A percentile compares a stretch with the other conserved stretches of the same genome.
Evolutionary conservation across 2,113 vertebrate species (phyloP).

Genomic region (Bungarus multicinctus): DNA sequence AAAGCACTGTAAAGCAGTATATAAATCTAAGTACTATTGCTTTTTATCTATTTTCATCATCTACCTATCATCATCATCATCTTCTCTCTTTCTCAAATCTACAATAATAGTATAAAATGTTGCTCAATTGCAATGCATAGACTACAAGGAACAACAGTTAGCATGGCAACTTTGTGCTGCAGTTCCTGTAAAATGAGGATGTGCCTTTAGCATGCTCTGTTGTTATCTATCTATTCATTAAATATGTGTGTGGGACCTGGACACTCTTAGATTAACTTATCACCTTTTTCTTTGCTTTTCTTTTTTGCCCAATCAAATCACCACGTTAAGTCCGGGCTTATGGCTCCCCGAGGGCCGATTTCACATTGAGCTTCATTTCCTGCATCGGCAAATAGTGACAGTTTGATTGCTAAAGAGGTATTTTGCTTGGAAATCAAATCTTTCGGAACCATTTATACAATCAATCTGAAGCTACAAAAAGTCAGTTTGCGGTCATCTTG

Average conservation of each 20-base stretch:
- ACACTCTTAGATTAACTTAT: constrained; percentile 8
- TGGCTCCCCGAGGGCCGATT: background rate
- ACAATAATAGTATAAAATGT: background rate
- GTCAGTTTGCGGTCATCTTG: background rate
- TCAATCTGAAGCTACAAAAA: constrained; percentile 31
- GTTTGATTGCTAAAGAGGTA: constrained; percentile 33
- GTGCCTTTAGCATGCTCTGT: background rate
- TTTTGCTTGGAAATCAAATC: constrained; percentile 43
- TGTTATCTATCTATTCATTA: background rate
- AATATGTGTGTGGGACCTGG: background rate
- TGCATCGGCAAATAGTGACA: constrained; percentile 16
- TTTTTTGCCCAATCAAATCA: background rate
- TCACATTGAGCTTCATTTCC: constrained; percentile 31
- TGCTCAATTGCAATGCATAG: background rate
- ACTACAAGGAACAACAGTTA: background rate
- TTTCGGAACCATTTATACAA: constrained; percentile 26
- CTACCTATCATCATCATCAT: background rate
- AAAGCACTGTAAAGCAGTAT: too few species aligned
- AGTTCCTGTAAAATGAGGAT: background rate
- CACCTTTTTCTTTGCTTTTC: background rate
- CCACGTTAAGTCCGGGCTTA: constrained; percentile 22
- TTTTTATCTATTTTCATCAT: background rate
- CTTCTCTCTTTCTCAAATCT: background rate
- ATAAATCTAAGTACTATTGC: too few species aligned
- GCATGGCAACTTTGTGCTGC: too few species aligned